Evolutionary conservation across 2,113 vertebrate genomes (phyloP), one percentile per base, ranked within the genome.

Genomic region (Grantiella picta): DNA sequence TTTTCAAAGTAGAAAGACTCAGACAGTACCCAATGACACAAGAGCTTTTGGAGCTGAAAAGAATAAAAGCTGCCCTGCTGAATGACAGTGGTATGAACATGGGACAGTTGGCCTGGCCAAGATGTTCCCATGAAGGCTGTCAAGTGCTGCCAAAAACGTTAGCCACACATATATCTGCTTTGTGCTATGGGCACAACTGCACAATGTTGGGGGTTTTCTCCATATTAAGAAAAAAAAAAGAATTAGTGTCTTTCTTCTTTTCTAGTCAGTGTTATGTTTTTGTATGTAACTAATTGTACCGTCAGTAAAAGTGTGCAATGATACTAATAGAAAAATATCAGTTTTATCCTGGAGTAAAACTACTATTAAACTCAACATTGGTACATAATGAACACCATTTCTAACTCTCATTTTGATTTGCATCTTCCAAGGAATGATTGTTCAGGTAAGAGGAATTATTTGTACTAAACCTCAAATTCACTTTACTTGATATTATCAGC

Each of bases 401-500:
- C 76, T 76, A 84, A 22, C 33, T 81, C 61, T 84, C 25, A 23
- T 92, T 71, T 81, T 87, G 59, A 84, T 92, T 91, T 92, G 24
- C 79, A 79, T 85, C 56, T 69, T 60, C 77, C 89, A 59, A 87
- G 72, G 64, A 75, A 80, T 45, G 68, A 28, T 57, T 53, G 16
- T 36, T 89, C 10, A 2, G 70, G 53, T 69, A 95, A 77, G 50
- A 91, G 68, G 57, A 93, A 92, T 94, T 77, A 89, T 59, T 72
- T 92, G 23, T 52, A 66, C 81, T 91, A 88, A 86, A 63, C 16
- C 15, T 33, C 49, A 80, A 91, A 95, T 90, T 90, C 57, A 73
- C 76, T 95, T 92, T 80, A 61, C 65, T 35, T 82, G 86, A 92
- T 91, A 91, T 73, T 94, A 96, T 94, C 87, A 78, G 60, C 61